Evolutionary conservation across 2,113 vertebrate species (phyloP), one percentile per base, ranked within the genome.

Genomic region (Callospermophilus lateralis): DNA sequence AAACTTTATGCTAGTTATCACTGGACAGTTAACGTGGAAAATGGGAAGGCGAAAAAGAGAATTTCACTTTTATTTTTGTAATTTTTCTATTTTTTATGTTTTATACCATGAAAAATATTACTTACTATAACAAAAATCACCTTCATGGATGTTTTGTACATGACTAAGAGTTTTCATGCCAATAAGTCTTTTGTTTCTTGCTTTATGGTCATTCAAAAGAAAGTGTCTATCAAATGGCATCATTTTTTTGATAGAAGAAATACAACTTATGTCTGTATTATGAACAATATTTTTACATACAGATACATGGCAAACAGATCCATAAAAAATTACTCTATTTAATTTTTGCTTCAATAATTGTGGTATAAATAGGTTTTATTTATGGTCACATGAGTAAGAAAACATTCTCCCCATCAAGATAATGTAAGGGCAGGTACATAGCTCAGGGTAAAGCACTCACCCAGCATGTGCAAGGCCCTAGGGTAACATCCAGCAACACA

Each of bases 61-160:
- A 19, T 61, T 45, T 63, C n/a, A 86, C 34, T 72, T 90, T 87
- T 90, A 87, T 13, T 78, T 90, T 90, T 78, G 87, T 91, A 32
- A 19, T 88, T 93, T 76, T 95, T 55, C n/a, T 42, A 37, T 92
- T 37, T 84, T 89, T 90, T 83, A 93, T 84, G 37, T 81, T 95
- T 83, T 88, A 2, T 63, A 28, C 15, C 16, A 61, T 65, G 17
- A 86, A 74, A 19, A 67, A 8, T 61, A 53, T 79, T 93, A 30
- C 5, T 68, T 84, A 65, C 4, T 74, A 77, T 61, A 39, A 88
- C 24, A 48, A 68, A 92, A 68, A 84, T 61, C 22, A 51, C 34
- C 34, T 53, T 81, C n/a, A 51, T 84, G 5, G 28, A 28, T 94
- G 77, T 34, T 74, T 51, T 61, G 12, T 63, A 1, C 28, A 4